Evolutionary conservation across 2,797 vertebrate genomes (phyloP).

Genomic region (Hippocampus kuda): DNA sequence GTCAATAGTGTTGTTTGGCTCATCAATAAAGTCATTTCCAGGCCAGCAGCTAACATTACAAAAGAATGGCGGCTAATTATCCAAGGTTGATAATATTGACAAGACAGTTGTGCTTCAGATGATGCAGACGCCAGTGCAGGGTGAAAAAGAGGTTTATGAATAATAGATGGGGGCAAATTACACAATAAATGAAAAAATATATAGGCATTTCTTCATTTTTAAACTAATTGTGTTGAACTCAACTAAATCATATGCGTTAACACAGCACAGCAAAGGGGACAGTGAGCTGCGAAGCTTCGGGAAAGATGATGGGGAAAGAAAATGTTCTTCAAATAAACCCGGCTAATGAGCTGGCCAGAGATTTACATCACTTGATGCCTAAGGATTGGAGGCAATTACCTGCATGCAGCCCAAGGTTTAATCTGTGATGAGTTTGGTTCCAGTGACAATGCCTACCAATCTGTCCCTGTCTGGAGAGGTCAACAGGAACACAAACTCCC

Average conservation of each 20-base stretch:
- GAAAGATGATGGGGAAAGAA: conserved; percentile 25
- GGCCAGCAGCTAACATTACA: conserved; percentile 54
- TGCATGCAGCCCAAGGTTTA: conserved; percentile 43
- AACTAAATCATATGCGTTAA: not conserved
- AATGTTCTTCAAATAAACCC: conserved; percentile 46
- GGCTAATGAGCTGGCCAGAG: conserved; percentile 45
- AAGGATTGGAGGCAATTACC: conserved; percentile 59
- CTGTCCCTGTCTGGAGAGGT: conserved; percentile 31
- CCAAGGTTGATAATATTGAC: conserved; percentile 44
- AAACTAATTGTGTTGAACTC: not conserved
- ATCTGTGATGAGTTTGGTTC: conserved; percentile 42
- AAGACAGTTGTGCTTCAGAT: conserved; percentile 45
- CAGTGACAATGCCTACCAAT: conserved; percentile 44
- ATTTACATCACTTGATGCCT: conserved; percentile 53
- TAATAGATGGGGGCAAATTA: conserved; percentile 13
- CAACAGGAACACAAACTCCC: conserved; percentile 31
- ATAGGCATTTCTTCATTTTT: not conserved
- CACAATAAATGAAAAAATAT: not conserved
- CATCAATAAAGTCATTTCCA: conserved; percentile 63
- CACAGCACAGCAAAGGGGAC: conserved; percentile 27
- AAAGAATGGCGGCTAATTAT: conserved; percentile 58
- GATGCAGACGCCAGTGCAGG: conserved; percentile 36
- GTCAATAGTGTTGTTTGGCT: conserved; percentile 58
- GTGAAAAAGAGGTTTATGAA: conserved; percentile 32
- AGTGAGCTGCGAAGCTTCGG: conserved; percentile 26